Conservation (phyloP, 23 tunicate genomes). For the Styela plicata region DNA sequence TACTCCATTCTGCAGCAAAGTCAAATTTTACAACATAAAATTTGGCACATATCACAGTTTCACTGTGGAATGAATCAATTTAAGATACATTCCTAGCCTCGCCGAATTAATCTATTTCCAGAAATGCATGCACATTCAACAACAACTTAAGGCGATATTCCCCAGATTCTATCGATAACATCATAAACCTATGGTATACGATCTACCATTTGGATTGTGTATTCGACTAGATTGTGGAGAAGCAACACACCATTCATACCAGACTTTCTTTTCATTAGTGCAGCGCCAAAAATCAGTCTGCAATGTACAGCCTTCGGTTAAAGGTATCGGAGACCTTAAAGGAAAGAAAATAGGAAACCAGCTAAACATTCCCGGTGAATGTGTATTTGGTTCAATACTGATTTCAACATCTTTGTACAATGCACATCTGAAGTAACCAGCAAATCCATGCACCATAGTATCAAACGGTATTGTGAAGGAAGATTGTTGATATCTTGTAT, state of each 20-base stretch:
- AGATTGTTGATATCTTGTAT: conserved; percentile 36
- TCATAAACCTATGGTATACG: conserved; percentile 94
- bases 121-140: too few species aligned
- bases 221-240: conserved; percentile 47
- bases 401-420: conserved; percentile 84
- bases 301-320: conserved; percentile 42
- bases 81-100: too few species aligned
- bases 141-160: too few species aligned
- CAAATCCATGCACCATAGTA: conserved; percentile 87
- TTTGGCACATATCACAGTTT: too few species aligned
- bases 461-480: conserved; percentile 45
- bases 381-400: conserved; percentile 87
- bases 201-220: conserved; percentile 86
- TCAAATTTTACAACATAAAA: too few species aligned
- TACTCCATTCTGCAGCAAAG: too few species aligned
- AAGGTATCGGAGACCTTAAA: conserved; percentile 42
- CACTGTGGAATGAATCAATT: too few species aligned
- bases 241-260: conserved; percentile 97
- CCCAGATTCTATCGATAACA: too few species aligned
- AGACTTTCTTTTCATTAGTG: conserved; percentile 58
- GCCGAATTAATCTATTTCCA: too few species aligned
- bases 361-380: conserved; percentile 98
- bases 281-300: conserved; percentile 68
- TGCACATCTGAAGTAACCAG: conserved; percentile 90
- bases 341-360: conserved; percentile 99